Conservation (phyloP, 2,888 invertebrate genomes). For the Nomada fucata region DNA sequence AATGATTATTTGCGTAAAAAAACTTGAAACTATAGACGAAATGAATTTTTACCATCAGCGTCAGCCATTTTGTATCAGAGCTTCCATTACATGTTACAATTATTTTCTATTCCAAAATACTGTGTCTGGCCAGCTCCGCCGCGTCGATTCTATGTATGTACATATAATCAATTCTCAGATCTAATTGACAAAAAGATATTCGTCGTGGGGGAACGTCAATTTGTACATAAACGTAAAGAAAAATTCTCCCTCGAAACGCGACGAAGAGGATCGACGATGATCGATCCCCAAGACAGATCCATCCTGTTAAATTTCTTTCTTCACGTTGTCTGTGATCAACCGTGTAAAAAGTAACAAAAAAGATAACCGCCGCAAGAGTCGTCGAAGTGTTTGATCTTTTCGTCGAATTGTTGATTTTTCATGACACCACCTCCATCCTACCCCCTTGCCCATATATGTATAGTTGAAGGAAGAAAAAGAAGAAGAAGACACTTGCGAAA, state of each 20-base stretch:
- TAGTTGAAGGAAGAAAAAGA: not conserved
- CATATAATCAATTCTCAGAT: constrained; percentile 21
- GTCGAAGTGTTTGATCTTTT: constrained; percentile 41
- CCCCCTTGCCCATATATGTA: not conserved
- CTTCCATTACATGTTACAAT: not conserved
- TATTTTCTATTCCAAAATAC: constrained; percentile 27
- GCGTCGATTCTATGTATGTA: constrained; percentile 31
- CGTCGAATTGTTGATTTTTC: not conserved
- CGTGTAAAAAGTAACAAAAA: constrained; percentile 14
- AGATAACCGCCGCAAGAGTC: not conserved
- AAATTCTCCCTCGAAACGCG: not conserved
- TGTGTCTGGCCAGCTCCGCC: constrained; percentile 22
- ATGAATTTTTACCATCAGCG: not conserved
- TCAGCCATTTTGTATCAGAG: not conserved
- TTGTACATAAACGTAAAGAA: constrained; percentile 16
- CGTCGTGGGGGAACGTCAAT: constrained; percentile 15
- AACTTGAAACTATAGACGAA: no score
- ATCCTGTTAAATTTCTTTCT: constrained; percentile 35
- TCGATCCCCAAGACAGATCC: constrained; percentile 4
- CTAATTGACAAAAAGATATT: constrained; percentile 4
- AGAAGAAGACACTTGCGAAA: not conserved
- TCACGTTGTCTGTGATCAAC: constrained; percentile 65
- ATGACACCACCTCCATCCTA: not conserved
- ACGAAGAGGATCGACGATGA: constrained; percentile 5
- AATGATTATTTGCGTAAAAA: not conserved